Percentiles rank a stretch among this genome's conserved stretches.
Evolutionary conservation across 2,888 invertebrate species (phyloP).

Genomic region (Rambutsinella grinnellia): DNA sequence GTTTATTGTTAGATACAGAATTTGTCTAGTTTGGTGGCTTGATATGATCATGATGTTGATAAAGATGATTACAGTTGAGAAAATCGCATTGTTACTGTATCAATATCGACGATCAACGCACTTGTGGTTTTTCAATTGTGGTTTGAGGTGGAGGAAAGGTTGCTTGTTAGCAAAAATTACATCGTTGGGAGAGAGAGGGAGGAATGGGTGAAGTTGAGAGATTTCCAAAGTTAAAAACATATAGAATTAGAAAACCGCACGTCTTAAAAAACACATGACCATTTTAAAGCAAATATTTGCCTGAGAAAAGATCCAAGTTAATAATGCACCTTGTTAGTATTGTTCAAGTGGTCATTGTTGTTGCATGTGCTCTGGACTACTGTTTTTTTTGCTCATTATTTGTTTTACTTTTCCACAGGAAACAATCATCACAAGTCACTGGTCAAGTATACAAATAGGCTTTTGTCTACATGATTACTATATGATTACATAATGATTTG

Average conservation of each 20-base stretch:
- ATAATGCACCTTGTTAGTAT: neutral
- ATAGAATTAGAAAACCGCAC: slow-evolving; percentile 25
- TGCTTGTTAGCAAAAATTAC: slow-evolving; percentile 45
- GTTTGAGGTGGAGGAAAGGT: slow-evolving; percentile 12
- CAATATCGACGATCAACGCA: slow-evolving; percentile 17
- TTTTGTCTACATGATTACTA: neutral
- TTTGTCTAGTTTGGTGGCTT: too few relatives aligned
- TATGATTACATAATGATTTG: neutral
- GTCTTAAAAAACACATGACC: neutral
- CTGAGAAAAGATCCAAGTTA: neutral
- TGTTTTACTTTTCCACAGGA: slow-evolving; percentile 32
- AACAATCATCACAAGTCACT: slow-evolving; percentile 26
- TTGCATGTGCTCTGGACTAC: neutral
- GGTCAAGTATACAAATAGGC: slow-evolving; percentile 13
- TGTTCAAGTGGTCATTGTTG: neutral
- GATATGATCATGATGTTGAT: slow-evolving; percentile 18
- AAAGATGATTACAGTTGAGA: slow-evolving; percentile 7
- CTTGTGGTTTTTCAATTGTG: slow-evolving; percentile 46
- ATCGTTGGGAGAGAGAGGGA: slow-evolving; percentile 19
- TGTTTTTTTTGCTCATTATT: slow-evolving; percentile 28
- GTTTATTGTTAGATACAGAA: slow-evolving; percentile 5
- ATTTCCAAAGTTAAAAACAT: slow-evolving; percentile 9
- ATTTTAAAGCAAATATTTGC: neutral
- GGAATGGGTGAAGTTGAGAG: neutral
- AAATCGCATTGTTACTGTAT: slow-evolving; percentile 2